Evolutionary conservation across 2,888 invertebrate species (phyloP).

Genomic region (Agapostemon virescens): DNA sequence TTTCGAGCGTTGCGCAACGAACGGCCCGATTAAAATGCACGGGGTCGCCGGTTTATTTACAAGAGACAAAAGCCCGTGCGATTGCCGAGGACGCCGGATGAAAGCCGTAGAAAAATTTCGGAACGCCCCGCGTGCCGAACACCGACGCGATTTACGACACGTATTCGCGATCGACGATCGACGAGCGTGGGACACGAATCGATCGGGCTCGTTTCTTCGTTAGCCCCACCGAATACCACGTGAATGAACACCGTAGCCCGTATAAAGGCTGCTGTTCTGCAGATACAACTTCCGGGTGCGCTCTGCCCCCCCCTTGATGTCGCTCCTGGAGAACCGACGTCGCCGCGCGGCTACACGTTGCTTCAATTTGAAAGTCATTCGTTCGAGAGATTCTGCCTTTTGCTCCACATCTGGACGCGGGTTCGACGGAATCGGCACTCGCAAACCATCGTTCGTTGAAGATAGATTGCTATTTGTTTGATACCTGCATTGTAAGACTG

Average conservation of each 20-base stretch:
- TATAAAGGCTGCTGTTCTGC: constrained; percentile 8
- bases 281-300: constrained; percentile 21
- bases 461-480: no score
- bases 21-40: constrained; percentile 32
- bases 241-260: constrained; percentile 3
- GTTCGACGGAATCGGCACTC: neutral
- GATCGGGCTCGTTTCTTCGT: constrained; percentile 39
- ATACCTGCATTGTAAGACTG: no score
- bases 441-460: no score
- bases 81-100: constrained; percentile 4
- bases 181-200: constrained; percentile 27
- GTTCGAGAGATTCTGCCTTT: neutral
- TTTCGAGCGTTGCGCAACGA: constrained; percentile 38
- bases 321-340: neutral
- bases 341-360: neutral
- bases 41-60: constrained; percentile 8
- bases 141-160: constrained; percentile 40
- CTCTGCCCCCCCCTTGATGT: neutral
- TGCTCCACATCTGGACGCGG: neutral
- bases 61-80: neutral
- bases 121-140: neutral
- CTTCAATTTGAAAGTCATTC: neutral
- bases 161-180: neutral
- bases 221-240: constrained; percentile 7
- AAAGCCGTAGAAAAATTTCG: constrained; percentile 12